A percentile compares a stretch with the other conserved stretches of the same genome.
These are phyloP conservation scores for Mercenaria mercenaria DNA, from an alignment of 1,140 invertebrate species.

Conservation along the genomic window DNA sequence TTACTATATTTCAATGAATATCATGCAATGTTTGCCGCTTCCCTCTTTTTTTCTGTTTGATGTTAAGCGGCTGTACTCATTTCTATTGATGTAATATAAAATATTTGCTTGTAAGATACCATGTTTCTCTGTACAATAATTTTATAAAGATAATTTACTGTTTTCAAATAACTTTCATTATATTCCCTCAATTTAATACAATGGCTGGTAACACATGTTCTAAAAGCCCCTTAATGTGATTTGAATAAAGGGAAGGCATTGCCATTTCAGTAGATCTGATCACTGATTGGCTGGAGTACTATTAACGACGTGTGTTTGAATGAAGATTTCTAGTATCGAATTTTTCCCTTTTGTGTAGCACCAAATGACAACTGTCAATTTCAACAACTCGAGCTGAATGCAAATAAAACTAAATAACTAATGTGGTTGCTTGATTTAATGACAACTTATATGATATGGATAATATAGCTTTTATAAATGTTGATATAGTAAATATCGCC, in stretches of 20 bases:
- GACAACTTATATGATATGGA: conserved; percentile 55
- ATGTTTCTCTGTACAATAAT: not conserved
- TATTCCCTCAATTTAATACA: conserved; percentile 2
- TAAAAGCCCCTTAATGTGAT: not conserved
- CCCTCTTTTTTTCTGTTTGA: too few species aligned
- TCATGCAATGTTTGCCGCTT: too few species aligned
- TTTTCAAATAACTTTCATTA: conserved; percentile 15
- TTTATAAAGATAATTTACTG: not conserved
- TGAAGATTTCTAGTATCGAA: conserved; percentile 42
- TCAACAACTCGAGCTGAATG: conserved; percentile 31
- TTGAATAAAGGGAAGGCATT: conserved; percentile 2
- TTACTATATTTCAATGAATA: too few species aligned
- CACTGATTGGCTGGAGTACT: conserved; percentile 39
- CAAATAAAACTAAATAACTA: conserved; percentile 51
- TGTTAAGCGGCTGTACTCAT: too few species aligned
- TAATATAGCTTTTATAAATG: conserved; percentile 48
- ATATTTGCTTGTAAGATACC: not conserved
- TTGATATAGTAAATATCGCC: conserved; percentile 42
- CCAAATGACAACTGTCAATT: conserved; percentile 62
- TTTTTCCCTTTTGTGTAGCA: conserved; percentile 42
- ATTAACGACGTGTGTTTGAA: conserved; percentile 39
- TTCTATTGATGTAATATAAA: too few species aligned
- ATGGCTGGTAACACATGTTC: conserved; percentile 15
- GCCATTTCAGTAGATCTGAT: not conserved
- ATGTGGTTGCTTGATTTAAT: conserved; percentile 42